Conservation (phyloP, 2,797 vertebrate genomes). For the Aselliscus stoliczkanus region DNA sequence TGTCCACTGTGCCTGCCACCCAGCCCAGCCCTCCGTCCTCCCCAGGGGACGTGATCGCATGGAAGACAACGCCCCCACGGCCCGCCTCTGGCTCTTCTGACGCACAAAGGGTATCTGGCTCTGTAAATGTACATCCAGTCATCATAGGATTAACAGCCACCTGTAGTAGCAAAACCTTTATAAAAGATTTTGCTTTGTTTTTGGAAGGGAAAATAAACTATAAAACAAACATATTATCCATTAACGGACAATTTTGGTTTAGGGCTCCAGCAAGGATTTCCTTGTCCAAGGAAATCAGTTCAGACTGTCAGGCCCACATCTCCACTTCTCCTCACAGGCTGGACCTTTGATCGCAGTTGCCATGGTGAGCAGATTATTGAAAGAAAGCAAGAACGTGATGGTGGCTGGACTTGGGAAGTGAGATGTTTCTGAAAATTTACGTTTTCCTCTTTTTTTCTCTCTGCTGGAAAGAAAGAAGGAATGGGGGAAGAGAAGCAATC, state of each 20-base stretch:
- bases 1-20: neutral
- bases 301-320: neutral
- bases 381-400: neutral
- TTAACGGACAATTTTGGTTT: neutral
- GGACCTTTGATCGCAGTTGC: neutral
- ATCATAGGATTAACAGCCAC: slow-evolving; percentile 43
- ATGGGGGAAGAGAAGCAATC: neutral
- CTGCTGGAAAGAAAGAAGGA: neutral
- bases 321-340: neutral
- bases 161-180: slow-evolving; percentile 14
- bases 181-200: slow-evolving; percentile 16
- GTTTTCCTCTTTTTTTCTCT: neutral
- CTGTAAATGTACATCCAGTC: neutral
- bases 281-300: neutral
- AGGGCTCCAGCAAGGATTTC: neutral
- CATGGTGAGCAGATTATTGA: neutral
- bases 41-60: fast-evolving
- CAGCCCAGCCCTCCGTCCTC: neutral
- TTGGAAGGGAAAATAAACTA: slow-evolving; percentile 4
- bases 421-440: neutral
- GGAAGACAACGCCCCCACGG: neutral
- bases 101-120: neutral
- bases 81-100: neutral
- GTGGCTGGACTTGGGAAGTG: neutral
- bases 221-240: neutral